Conservation (phyloP, 2,797 vertebrate genomes). For the Sebastes iracundus region DNA sequence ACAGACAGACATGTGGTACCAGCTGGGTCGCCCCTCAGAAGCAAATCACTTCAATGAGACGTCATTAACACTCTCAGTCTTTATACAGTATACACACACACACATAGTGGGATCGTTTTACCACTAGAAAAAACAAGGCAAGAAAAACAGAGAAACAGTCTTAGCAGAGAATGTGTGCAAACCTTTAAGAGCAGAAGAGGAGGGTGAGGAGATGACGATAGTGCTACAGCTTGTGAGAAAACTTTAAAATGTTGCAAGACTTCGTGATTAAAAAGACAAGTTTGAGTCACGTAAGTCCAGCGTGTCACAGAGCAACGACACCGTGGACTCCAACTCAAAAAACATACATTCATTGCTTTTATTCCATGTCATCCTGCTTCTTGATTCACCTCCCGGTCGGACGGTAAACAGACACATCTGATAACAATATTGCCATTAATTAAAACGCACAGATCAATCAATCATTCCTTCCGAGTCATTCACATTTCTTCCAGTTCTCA, state of each 20-base stretch:
- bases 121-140: background rate
- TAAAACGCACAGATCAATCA: background rate
- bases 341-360: conserved; percentile 11
- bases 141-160: conserved; percentile 39
- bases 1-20: background rate
- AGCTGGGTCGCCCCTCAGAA: conserved; percentile 24
- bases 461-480: background rate
- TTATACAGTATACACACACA: conserved; percentile 16
- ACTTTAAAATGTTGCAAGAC: background rate
- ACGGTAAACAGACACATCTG: conserved; percentile 7
- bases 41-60: conserved; percentile 15
- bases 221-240: conserved; percentile 7
- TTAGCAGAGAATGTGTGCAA: conserved; percentile 49
- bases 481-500: background rate
- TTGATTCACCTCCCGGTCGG: background rate
- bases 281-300: background rate
- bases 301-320: background rate
- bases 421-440: conserved; percentile 14
- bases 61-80: conserved; percentile 9
- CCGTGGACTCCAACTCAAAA: background rate
- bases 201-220: background rate
- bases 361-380: background rate
- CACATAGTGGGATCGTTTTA: conserved; percentile 2
- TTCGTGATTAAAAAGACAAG: background rate
- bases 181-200: background rate